A percentile compares a stretch with the other conserved stretches of the same genome.
These are phyloP conservation scores for Zophobas morio DNA, from an alignment of 1,140 invertebrate species.

Conservation along the genomic window DNA sequence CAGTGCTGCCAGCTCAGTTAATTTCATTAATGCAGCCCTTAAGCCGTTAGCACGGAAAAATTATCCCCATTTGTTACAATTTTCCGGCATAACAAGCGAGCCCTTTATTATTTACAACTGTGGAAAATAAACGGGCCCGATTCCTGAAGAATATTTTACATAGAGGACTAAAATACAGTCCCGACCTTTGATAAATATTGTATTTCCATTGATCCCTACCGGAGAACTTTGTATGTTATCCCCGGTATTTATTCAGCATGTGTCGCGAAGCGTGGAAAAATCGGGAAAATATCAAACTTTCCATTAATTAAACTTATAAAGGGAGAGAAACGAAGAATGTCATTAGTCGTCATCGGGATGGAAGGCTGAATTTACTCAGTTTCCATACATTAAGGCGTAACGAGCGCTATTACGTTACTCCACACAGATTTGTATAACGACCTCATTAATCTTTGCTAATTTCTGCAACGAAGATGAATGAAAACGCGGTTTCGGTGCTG, in stretches of 20 bases:
- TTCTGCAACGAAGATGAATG: background rate
- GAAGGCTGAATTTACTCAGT: background rate
- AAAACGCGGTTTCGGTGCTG: no score
- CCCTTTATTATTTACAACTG: background rate
- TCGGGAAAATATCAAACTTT: slow-evolving; percentile 9
- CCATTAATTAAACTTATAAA: slow-evolving; percentile 29
- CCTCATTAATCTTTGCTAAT: slow-evolving; percentile 15
- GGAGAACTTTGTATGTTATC: background rate
- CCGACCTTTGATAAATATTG: slow-evolving; percentile 38
- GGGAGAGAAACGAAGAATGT: background rate
- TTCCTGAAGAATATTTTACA: slow-evolving; percentile 7
- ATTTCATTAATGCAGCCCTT: slow-evolving; percentile 13
- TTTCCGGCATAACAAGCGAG: background rate
- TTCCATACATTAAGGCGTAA: background rate
- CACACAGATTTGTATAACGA: background rate
- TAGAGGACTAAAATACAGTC: slow-evolving; percentile 12
- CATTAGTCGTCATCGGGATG: background rate
- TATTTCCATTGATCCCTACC: slow-evolving; percentile 26
- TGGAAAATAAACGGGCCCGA: slow-evolving; percentile 7
- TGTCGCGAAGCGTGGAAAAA: background rate
- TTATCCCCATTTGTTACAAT: background rate
- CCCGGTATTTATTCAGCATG: background rate
- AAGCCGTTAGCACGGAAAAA: slow-evolving; percentile 12
- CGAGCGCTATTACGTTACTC: no score
- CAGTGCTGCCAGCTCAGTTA: background rate